These are phyloP conservation scores for Mycogona germanica DNA, from an alignment of 2,888 invertebrate species.

Conservation along the genomic window DNA sequence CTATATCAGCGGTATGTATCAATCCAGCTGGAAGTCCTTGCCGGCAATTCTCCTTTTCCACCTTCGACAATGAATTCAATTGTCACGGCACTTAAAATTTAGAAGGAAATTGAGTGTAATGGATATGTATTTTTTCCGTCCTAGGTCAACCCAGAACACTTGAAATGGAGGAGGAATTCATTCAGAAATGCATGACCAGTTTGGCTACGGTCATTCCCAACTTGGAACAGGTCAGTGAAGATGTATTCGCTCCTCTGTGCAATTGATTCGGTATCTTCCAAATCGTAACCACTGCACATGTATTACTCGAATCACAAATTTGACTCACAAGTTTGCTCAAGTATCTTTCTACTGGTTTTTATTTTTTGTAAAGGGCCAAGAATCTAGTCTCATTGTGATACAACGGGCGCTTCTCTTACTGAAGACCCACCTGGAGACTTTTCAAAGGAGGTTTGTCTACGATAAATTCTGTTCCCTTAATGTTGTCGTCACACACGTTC, in stretches of 20 bases:
- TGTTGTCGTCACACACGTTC: too few species aligned
- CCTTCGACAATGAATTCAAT: neutral
- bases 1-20: conserved; percentile 56
- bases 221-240: conserved; percentile 21
- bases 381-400: conserved; percentile 73
- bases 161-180: conserved; percentile 84
- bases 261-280: neutral
- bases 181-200: conserved; percentile 86
- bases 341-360: neutral
- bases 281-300: neutral
- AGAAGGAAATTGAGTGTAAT: neutral
- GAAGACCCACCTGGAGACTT: conserved; percentile 87
- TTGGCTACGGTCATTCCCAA: conserved; percentile 57
- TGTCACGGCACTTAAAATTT: neutral
- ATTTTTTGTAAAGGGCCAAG: conserved; percentile 39
- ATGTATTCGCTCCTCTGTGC: neutral
- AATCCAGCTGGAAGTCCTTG: too few species aligned
- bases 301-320: neutral
- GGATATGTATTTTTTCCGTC: conserved; percentile 1
- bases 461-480: neutral
- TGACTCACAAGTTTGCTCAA: neutral
- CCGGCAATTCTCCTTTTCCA: neutral
- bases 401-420: conserved; percentile 76
- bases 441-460: conserved; percentile 57
- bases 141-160: conserved; percentile 48